Evolutionary conservation across 2,113 vertebrate species (phyloP).

Genomic region (Lagopus muta): DNA sequence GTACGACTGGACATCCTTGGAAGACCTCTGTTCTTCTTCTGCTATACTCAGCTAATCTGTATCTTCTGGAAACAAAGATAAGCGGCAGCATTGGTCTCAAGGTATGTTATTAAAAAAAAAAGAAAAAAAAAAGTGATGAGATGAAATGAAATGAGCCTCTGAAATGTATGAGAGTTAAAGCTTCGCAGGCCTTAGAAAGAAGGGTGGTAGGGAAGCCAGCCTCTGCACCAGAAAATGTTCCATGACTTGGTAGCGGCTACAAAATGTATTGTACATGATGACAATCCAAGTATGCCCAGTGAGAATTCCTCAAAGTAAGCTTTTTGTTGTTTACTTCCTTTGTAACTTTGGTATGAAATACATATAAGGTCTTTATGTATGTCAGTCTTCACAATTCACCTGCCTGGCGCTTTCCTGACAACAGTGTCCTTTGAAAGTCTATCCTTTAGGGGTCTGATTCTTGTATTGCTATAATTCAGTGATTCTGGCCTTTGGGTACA

Average conservation of each 20-base stretch:
- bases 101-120: constrained; percentile 4
- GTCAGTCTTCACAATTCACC: neutral
- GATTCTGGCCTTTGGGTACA: neutral
- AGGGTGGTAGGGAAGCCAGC: neutral
- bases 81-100: neutral
- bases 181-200: neutral
- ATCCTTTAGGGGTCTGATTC: neutral
- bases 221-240: rapidly evolving
- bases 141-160: neutral
- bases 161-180: neutral
- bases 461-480: neutral
- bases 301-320: neutral
- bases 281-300: neutral
- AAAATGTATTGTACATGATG: neutral
- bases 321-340: neutral
- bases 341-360: neutral
- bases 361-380: neutral
- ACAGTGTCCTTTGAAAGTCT: neutral
- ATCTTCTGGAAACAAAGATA: neutral
- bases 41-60: rapidly evolving
- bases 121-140: neutral
- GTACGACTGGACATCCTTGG: neutral
- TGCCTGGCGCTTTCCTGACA: neutral
- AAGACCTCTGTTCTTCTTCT: neutral
- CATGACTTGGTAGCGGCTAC: neutral